A percentile compares a stretch with the other conserved stretches of the same genome.
Evolutionary conservation across 1,140 invertebrate species (phyloP).

Genomic region (Drosophila azteca): DNA sequence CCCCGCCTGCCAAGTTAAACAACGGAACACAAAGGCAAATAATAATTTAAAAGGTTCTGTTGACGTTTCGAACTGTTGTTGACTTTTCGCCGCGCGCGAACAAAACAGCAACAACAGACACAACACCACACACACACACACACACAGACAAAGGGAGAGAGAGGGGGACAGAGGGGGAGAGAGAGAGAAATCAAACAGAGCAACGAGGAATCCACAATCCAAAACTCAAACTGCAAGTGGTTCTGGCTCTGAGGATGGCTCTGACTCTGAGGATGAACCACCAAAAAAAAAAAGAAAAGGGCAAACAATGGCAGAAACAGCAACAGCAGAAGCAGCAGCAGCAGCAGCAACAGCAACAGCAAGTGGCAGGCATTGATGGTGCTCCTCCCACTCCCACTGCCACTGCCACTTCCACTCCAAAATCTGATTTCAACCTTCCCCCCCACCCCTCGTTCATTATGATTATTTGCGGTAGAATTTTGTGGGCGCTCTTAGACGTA

Average conservation of each 20-base stretch:
- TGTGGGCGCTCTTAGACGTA: constrained; percentile 55
- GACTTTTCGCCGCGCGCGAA: constrained; percentile 79
- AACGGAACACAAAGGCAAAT: constrained; percentile 80
- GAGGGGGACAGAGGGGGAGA: constrained; percentile 18
- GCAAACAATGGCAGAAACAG: too few relatives aligned
- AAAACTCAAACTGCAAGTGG: constrained; percentile 72
- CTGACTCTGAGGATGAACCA: constrained; percentile 29
- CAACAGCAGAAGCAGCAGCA: background rate
- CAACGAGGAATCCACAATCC: constrained; percentile 11
- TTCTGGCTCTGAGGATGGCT: constrained; percentile 43
- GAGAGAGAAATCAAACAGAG: constrained; percentile 41
- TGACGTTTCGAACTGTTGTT: constrained; percentile 83
- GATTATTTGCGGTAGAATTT: constrained; percentile 82
- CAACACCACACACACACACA: constrained; percentile 43
- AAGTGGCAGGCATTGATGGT: constrained; percentile 33
- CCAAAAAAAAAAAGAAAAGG: background rate
- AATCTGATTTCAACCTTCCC: constrained; percentile 1
- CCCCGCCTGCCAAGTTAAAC: constrained; percentile 67
- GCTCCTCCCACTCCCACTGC: background rate
- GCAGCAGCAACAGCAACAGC: constrained; percentile 26
- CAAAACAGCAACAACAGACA: constrained; percentile 60
- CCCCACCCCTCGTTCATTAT: constrained; percentile 65
- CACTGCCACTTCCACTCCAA: constrained; percentile 5
- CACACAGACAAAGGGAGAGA: constrained; percentile 20
- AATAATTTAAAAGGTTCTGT: constrained; percentile 83